A percentile compares a stretch with the other conserved stretches of the same genome.
Conservation (phyloP, 1,140 invertebrate genomes). For the Lasioglossum baleicum region DNA sequence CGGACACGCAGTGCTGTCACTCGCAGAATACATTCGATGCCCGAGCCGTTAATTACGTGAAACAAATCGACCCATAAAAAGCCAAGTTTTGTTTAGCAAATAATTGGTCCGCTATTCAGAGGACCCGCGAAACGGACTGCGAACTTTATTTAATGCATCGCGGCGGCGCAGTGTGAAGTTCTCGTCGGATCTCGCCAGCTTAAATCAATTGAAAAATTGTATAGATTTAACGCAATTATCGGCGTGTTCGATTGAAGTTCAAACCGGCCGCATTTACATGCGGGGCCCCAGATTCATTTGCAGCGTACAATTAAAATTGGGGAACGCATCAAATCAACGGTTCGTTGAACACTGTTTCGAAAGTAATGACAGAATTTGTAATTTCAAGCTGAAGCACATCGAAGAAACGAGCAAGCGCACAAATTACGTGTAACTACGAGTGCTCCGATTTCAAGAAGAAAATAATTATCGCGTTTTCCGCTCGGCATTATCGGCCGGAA, state of each 20-base stretch:
- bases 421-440: constrained; percentile 1
- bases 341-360: constrained; percentile 39
- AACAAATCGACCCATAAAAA: background rate
- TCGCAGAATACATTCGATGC: background rate
- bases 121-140: background rate
- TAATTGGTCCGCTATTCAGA: background rate
- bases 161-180: background rate
- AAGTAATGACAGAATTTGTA: constrained; percentile 46
- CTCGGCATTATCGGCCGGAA: background rate
- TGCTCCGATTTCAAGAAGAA: background rate
- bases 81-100: background rate
- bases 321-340: constrained; percentile 35
- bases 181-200: constrained; percentile 6
- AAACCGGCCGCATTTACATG: constrained; percentile 19
- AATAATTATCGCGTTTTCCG: constrained; percentile 26
- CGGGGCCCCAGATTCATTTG: constrained; percentile 22
- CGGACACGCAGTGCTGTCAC: background rate
- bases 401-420: constrained; percentile 8
- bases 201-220: constrained; percentile 46
- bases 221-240: constrained; percentile 33
- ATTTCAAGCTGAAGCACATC: constrained; percentile 6
- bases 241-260: constrained; percentile 37
- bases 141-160: constrained; percentile 10
- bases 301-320: constrained; percentile 44
- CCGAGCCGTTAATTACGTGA: background rate